Evolutionary conservation across 2,888 invertebrate genomes (phyloP).

Genomic region (Agriopis leucophaearia): DNA sequence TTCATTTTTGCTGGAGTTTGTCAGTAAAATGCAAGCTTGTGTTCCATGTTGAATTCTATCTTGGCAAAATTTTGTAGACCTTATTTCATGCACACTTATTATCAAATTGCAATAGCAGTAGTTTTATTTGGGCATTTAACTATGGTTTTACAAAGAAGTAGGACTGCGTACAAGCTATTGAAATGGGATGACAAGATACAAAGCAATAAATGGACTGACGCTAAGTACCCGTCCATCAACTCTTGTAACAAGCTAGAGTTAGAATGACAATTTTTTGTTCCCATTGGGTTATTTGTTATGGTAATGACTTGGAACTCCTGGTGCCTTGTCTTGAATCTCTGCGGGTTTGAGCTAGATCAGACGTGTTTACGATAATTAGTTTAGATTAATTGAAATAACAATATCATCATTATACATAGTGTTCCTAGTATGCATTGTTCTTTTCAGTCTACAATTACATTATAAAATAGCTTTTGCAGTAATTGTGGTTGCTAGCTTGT

Average conservation of each 20-base stretch:
- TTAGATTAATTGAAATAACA: neutral
- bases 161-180: constrained; percentile 20
- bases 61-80: neutral
- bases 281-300: constrained; percentile 52
- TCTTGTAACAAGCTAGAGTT: constrained; percentile 42
- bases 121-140: neutral
- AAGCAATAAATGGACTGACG: constrained; percentile 35
- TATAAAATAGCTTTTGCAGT: neutral
- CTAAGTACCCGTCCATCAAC: constrained; percentile 40
- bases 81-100: constrained; percentile 7
- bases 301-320: constrained; percentile 49
- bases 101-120: constrained; percentile 12
- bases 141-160: constrained; percentile 9
- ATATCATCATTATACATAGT: neutral
- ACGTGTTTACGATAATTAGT: neutral
- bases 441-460: neutral
- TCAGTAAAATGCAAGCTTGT: constrained; percentile 6
- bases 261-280: constrained; percentile 48
- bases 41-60: neutral
- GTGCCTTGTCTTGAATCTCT: constrained; percentile 24
- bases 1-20: constrained; percentile 22
- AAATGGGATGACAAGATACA: constrained; percentile 32
- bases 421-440: neutral
- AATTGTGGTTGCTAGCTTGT: neutral
- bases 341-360: neutral